A percentile compares a stretch with the other conserved stretches of the same genome.
phyloP scores from a whole-genome alignment of 2,888 invertebrate genomes.

The Cerceris rybyensis region DNA sequence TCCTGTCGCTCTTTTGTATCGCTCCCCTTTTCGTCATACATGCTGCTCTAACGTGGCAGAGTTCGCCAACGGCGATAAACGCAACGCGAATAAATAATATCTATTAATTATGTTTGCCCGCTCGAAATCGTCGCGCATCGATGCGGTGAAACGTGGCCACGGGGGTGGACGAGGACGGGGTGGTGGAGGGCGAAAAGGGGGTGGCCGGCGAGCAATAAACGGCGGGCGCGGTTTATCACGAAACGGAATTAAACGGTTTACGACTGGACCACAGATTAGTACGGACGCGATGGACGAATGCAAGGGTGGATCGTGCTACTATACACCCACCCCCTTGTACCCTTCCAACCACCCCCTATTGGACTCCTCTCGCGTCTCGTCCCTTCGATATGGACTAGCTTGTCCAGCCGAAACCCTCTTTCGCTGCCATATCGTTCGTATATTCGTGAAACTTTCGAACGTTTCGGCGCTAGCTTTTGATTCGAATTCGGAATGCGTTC shows the following conservation, averaged over 20 bases:
- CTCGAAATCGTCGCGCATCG: slow-evolving; percentile 64
- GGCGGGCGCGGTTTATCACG: slow-evolving; percentile 80
- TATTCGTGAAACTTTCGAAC: slow-evolving; percentile 42
- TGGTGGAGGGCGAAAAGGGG: slow-evolving; percentile 35
- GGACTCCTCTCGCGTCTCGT: background rate
- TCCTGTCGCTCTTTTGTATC: slow-evolving; percentile 30
- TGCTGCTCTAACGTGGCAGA: background rate
- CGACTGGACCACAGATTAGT: slow-evolving; percentile 82
- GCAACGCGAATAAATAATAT: slow-evolving; percentile 74
- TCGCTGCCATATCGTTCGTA: slow-evolving; percentile 28
- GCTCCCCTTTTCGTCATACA: slow-evolving; percentile 4
- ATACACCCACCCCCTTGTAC: slow-evolving; percentile 29
- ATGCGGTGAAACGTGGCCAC: slow-evolving; percentile 30
- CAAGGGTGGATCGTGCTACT: slow-evolving; percentile 68
- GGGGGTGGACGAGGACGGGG: background rate
- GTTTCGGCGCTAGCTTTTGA: slow-evolving; percentile 12
- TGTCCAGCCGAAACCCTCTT: slow-evolving; percentile 18
- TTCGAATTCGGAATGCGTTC: slow-evolving; percentile 26
- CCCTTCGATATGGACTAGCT: slow-evolving; percentile 47
- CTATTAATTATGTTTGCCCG: slow-evolving; percentile 78
- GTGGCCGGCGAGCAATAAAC: slow-evolving; percentile 73
- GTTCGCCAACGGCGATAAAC: slow-evolving; percentile 59
- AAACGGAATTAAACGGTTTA: slow-evolving; percentile 82
- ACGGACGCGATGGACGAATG: slow-evolving; percentile 79
- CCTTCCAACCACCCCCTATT: slow-evolving; percentile 9